These are phyloP conservation scores for Drosophila novamexicana DNA, from an alignment of 1,140 invertebrate species.

Conservation along the genomic window DNA sequence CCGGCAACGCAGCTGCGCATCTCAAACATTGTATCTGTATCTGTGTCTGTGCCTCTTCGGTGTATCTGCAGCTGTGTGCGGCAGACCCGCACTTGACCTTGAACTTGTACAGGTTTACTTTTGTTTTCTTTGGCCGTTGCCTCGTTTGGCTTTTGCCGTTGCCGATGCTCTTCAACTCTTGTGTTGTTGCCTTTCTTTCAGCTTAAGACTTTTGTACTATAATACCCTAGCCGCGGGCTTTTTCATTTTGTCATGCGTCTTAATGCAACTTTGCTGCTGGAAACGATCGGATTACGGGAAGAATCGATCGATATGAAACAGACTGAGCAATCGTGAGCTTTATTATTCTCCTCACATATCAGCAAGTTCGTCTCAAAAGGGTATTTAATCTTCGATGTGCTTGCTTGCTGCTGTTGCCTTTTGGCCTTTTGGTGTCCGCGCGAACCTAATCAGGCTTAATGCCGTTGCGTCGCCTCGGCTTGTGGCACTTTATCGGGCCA, in stretches of 20 bases:
- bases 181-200: constrained; percentile 32
- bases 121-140: constrained; percentile 69
- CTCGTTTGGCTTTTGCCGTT: constrained; percentile 22
- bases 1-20: constrained; percentile 51
- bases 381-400: constrained; percentile 38
- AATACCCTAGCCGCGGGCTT: no score
- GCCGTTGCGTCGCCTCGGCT: constrained; percentile 51
- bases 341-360: no score
- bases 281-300: no score
- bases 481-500: constrained; percentile 28
- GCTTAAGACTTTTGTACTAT: constrained; percentile 25
- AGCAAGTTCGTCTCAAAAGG: no score
- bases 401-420: constrained; percentile 9
- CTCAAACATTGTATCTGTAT: constrained; percentile 39
- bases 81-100: constrained; percentile 76
- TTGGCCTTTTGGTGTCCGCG: constrained; percentile 20
- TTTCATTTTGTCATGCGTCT: no score
- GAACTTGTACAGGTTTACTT: constrained; percentile 82
- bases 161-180: constrained; percentile 37
- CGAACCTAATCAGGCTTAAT: constrained; percentile 76
- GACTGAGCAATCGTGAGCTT: no score
- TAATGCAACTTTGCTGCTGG: no score
- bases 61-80: constrained; percentile 27
- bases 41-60: constrained; percentile 5
- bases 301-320: no score